phyloP scores from a whole-genome alignment of 1,140 invertebrate species.

The Monomorium pharaonis region DNA sequence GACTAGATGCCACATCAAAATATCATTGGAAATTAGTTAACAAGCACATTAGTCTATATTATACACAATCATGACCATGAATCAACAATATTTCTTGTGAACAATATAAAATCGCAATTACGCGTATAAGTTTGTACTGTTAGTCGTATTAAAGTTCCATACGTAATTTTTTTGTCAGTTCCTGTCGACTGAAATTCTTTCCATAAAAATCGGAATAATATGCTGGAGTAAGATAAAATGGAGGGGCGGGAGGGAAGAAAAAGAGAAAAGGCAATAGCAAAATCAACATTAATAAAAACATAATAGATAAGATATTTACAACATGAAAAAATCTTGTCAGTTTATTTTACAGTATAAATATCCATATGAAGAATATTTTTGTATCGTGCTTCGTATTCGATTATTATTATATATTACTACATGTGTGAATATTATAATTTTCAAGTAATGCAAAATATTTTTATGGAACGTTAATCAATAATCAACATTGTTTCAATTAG shows the following conservation, averaged over 20 bases:
- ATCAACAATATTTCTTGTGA: conserved; percentile 59
- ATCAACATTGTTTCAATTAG: background rate
- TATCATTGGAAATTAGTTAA: conserved; percentile 63
- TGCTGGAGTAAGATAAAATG: background rate
- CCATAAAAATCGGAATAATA: conserved; percentile 39
- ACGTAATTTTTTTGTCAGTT: conserved; percentile 34
- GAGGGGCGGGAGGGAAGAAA: background rate
- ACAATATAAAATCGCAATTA: conserved; percentile 31
- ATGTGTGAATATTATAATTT: background rate
- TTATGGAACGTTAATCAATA: background rate
- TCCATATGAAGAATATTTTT: background rate
- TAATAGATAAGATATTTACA: background rate
- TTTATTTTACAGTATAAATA: background rate
- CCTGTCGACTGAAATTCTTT: conserved; percentile 23
- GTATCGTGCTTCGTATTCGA: background rate
- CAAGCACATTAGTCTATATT: conserved; percentile 32
- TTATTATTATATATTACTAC: background rate
- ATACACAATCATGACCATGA: conserved; percentile 46
- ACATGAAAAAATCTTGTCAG: conserved; percentile 5
- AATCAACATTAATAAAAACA: background rate
- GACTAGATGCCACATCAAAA: conserved; percentile 55
- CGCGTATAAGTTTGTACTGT: conserved; percentile 38
- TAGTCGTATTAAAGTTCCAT: conserved; percentile 18
- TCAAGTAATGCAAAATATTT: background rate
- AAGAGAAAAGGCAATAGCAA: background rate